Base-by-base conservation (phyloP, 53 echinoderm and acorn worm species). In the Holothuria leucospilota region DNA sequence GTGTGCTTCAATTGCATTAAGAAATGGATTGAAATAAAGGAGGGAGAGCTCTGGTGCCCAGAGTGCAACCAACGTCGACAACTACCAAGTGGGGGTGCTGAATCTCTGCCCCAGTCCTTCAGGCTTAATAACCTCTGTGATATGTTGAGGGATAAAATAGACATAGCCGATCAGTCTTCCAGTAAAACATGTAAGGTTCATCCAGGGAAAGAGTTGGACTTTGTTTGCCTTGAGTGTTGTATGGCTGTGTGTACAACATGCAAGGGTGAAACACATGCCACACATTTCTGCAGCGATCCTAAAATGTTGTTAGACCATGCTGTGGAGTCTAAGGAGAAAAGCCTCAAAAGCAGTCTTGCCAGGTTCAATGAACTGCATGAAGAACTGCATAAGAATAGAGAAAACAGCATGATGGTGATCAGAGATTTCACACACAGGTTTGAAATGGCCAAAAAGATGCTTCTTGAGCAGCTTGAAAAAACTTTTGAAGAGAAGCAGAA, bases 381-480 rank as follows among this genome's bases (percentile, higher is more conserved):
- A 40, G 85, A 89, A 23, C 66, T 78, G 40, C 41, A 66, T 13
- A 53, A 29, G 65, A 68, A 51, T 13, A 85, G 77, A 20, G 27
- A 61, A 18, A 85, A 85, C 39, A 29, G 82, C n/a, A 27, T 85
- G 20, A 29, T 51, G 29, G 78, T 77, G 18, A 46, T 89, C 66
- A 77, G 58, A 58, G 85, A 89, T 46, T 62, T 88, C 68, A 87
- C 72, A 81, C 65, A 85, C 23, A 77, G 62, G 58, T 53, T 88
- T 30, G 72, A 87, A 23, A 85, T 90, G 64, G 92, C 90, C 59
- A 77, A 87, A 59, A 81, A 89, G 13, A 84, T 84, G 49, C 62
- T 93, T 73, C 68, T 89, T 51, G 78, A 85, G 20, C 85, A 93
- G 51, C 85, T 87, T 63, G 71, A 73, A 24, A 86, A 86, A n/a